Conservation (phyloP, 92 coral and sea anemone genomes). For the Diadumene lineata region DNA sequence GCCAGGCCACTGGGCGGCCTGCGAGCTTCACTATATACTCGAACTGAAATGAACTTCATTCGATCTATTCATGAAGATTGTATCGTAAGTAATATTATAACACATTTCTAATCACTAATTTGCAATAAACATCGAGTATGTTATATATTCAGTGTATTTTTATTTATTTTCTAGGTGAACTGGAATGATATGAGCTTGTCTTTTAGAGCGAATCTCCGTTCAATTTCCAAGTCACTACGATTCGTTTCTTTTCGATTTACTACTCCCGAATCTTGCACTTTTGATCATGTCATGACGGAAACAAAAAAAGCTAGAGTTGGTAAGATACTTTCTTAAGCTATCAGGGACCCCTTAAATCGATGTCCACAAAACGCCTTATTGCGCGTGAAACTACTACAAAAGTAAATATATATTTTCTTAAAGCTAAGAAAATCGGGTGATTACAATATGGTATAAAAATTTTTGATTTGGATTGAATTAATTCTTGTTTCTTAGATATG, state of each 20-base stretch:
- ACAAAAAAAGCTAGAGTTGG: conserved; percentile 72
- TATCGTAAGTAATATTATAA: conserved; percentile 37
- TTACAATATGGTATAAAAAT: too few relatives aligned
- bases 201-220: conserved; percentile 61
- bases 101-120: background rate
- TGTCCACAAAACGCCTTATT: too few relatives aligned
- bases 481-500: too few relatives aligned
- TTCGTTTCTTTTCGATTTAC: conserved; percentile 53
- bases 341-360: too few relatives aligned
- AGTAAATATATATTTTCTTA: too few relatives aligned
- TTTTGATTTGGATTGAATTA: too few relatives aligned
- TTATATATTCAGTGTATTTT: background rate
- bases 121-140: background rate
- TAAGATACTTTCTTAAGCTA: conserved; percentile 20
- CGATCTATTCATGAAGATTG: conserved; percentile 58
- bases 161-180: conserved; percentile 45
- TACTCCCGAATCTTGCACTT: conserved; percentile 35
- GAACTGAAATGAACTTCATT: conserved; percentile 63
- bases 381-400: too few relatives aligned
- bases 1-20: too few relatives aligned
- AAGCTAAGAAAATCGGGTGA: too few relatives aligned
- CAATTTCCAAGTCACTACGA: conserved; percentile 55
- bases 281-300: conserved; percentile 64
- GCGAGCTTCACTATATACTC: too few relatives aligned
- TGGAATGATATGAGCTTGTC: conserved; percentile 44